phyloP scores from a whole-genome alignment of 2,888 invertebrate genomes.

The Germaria angustata region DNA sequence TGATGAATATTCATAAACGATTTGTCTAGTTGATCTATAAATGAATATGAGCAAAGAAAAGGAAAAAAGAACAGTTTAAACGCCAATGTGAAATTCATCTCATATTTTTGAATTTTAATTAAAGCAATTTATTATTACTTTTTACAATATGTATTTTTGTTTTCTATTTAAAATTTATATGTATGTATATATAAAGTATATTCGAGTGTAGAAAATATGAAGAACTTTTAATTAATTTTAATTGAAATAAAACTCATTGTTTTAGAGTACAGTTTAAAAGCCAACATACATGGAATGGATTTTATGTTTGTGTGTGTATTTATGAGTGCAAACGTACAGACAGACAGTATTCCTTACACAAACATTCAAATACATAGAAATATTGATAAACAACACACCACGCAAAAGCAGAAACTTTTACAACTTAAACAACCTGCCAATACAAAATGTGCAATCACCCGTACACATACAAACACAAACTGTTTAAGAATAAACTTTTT shows the following conservation, averaged over 20 bases:
- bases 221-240: constrained; percentile 66
- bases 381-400: constrained; percentile 23
- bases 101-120: constrained; percentile 63
- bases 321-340: neutral
- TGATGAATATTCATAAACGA: constrained; percentile 55
- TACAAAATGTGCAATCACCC: constrained; percentile 20
- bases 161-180: constrained; percentile 12
- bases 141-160: constrained; percentile 30
- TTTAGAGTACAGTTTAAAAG: constrained; percentile 61
- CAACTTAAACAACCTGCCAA: constrained; percentile 58
- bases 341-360: neutral
- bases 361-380: constrained; percentile 43
- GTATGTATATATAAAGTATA: too few species aligned
- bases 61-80: constrained; percentile 7
- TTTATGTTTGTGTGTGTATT: constrained; percentile 3
- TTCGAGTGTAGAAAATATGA: constrained; percentile 34
- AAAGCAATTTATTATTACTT: constrained; percentile 43
- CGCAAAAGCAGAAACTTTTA: constrained; percentile 58
- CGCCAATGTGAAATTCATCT: constrained; percentile 38
- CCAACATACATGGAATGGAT: constrained; percentile 31
- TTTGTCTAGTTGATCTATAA: constrained; percentile 60
- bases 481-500: neutral
- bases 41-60: constrained; percentile 19
- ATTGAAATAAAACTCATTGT: constrained; percentile 62
- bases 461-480: neutral